Evolutionary conservation across 2,888 invertebrate genomes (phyloP), one percentile per base, ranked within the genome.

Genomic region (Epistrophe eligans): DNA sequence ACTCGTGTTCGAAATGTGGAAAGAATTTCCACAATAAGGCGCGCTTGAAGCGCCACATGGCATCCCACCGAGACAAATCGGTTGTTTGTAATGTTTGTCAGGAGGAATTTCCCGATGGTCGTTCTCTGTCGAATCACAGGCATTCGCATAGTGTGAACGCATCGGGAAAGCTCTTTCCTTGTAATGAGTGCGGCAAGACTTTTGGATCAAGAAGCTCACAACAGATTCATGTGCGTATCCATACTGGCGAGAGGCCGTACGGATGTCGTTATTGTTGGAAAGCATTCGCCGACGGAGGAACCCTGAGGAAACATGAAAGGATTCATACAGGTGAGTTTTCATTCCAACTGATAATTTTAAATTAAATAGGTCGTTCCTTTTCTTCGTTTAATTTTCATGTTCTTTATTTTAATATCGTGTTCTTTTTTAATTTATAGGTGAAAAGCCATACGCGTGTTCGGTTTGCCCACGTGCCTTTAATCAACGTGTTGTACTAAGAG

Each of bases 211-310:
- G 97, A 13, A 96, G 96, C 90, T 97, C 97, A 0, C 97, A 97
- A 90, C 97, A 97, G 93, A 97, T 97, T 89, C 97, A 97, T 92
- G 95, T 97, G 67, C 95, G 97, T 60, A 97, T 97, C 89, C 97
- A 97, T 91, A 97, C 97, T 0, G 97, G 93, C 5, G 97, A 97
- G 91, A 94, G 97, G 50, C 97, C 97, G 0, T 97, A 97, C 90
- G 97, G 96, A 0, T 97, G 97, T 91, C 94, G 96, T 11, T 97
- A 96, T 92, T 97, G 97, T 91, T 97, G 97, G 97, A 97, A 97
- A 91, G 97, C 97, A 0, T 97, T 97, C 91, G 97, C 97, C 0
- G 97, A 97, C 91, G 97, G 97, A 50, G 97, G 97, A 32, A 97
- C 97, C 2, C 92, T 97, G 58, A 93, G 97, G 43, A 97, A 97